phyloP scores from a whole-genome alignment of 2,797 vertebrate genomes.

The Hydrocynus forskahlii region DNA sequence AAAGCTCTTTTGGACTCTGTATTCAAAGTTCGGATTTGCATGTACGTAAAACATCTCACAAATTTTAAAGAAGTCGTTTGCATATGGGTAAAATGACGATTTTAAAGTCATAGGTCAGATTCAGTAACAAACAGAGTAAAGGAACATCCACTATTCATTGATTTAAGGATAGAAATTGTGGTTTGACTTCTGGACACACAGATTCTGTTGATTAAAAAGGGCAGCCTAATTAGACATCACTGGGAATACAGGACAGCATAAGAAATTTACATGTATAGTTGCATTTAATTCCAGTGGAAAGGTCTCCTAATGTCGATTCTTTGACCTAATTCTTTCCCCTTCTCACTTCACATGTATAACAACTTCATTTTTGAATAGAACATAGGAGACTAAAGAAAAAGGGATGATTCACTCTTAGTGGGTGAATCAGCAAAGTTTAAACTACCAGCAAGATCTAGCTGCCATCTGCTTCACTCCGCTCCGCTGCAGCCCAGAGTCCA shows the following conservation, averaged over 20 bases:
- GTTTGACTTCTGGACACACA: background rate
- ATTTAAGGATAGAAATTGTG: background rate
- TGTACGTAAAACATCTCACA: constrained; percentile 37
- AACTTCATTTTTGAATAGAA: background rate
- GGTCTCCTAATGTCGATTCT: background rate
- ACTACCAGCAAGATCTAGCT: background rate
- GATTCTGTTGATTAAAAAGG: background rate
- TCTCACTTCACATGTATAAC: background rate
- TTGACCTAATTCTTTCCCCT: background rate
- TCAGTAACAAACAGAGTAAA: background rate
- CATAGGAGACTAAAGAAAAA: background rate
- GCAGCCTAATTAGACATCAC: background rate
- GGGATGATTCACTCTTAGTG: background rate
- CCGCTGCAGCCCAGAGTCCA: background rate
- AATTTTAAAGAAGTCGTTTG: constrained; percentile 51
- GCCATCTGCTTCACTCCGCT: constrained; percentile 25
- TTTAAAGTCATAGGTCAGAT: constrained; percentile 19
- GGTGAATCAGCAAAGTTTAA: constrained; percentile 2
- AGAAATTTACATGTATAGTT: constrained; percentile 6
- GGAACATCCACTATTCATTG: background rate
- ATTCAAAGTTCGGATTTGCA: constrained; percentile 56
- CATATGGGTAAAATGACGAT: constrained; percentile 32
- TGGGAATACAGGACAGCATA: background rate
- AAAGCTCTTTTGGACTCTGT: background rate
- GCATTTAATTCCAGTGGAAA: constrained; percentile 15